Evolutionary conservation across 2,113 vertebrate genomes (phyloP), one percentile per base, ranked within the genome.

Genomic region (Abramis brama): DNA sequence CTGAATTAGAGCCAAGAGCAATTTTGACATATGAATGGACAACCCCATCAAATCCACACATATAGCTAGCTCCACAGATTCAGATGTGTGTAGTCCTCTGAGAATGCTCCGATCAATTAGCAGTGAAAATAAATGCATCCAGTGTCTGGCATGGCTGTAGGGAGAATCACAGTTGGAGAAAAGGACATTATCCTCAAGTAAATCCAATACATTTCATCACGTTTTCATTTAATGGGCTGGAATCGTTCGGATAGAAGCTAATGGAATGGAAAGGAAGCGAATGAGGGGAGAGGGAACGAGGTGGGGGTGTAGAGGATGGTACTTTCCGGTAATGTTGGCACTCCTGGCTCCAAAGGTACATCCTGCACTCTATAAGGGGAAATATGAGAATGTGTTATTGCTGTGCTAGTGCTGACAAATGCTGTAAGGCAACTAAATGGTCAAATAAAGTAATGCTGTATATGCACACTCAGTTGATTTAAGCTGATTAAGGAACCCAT

Each of bases 141-240:
- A 86, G 59, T 90, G 91, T 92, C 90, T 90, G 89, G 94, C 21
- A 11, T 80, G 50, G 83, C 90, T 90, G 89, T 94, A 43, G 83
- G 81, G 70, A 80, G 70, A 87, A 89, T 87, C 85, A 79, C 82
- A 79, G 79, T 87, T 85, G 83, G 88, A 85, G 74, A 87, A 79
- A 93, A 92, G 89, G 89, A 86, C 92, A 92, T 88, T 93, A 94
- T 94, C 91, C 91, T 90, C 90, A 66, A 78, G 92, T 92, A 94
- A 93, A 94, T 94, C 93, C 90, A 94, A 94, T 94, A 90, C 89
- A 85, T 86, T 77, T 91, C 87, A 89, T 89, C 91, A 83, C 86
- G 23, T 91, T 91, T 92, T 91, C 79, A 92, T 90, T 92, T 93
- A 93, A 93, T 92, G 92, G 89, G 91, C 85, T 83, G 91, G 91